A percentile compares a stretch with the other conserved stretches of the same genome.
Conservation (phyloP, 1,140 invertebrate genomes). For the Diachasma alloeum region DNA sequence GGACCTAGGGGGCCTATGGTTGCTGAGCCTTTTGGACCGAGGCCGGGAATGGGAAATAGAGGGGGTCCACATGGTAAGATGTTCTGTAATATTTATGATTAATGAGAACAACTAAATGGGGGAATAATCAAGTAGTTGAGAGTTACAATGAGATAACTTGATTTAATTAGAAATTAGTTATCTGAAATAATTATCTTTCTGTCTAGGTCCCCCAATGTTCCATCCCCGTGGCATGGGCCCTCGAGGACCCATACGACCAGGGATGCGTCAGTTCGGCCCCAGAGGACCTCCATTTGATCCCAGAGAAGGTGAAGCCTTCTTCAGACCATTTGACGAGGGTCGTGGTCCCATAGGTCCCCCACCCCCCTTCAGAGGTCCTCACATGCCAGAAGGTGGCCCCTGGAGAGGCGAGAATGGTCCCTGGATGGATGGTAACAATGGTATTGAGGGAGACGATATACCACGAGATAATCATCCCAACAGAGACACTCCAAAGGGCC, state of each 20-base stretch:
- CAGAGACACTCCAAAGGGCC: slow-evolving; percentile 37
- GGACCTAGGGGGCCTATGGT: slow-evolving; percentile 60
- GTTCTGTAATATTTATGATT: not conserved
- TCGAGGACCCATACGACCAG: slow-evolving; percentile 55
- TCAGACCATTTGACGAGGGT: slow-evolving; percentile 59
- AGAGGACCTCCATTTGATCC: slow-evolving; percentile 56
- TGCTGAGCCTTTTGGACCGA: slow-evolving; percentile 60
- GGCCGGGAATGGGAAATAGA: slow-evolving; percentile 52
- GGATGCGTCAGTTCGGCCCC: slow-evolving; percentile 57
- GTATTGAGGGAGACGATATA: slow-evolving; percentile 35
- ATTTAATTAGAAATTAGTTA: not conserved
- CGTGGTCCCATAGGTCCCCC: slow-evolving; percentile 52
- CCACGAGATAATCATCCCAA: slow-evolving; percentile 12
- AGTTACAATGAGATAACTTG: too few relatives aligned
- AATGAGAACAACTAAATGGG: not conserved
- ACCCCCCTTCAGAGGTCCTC: slow-evolving; percentile 51
- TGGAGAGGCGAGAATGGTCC: slow-evolving; percentile 53
- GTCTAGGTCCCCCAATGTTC: slow-evolving; percentile 64
- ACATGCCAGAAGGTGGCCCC: slow-evolving; percentile 40
- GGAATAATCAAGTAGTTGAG: not conserved
- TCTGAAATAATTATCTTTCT: not conserved
- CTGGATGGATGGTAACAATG: slow-evolving; percentile 40
- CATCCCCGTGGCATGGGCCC: slow-evolving; percentile 64
- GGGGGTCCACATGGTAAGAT: slow-evolving; percentile 53
- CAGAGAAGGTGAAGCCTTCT: slow-evolving; percentile 53